Evolutionary conservation across 2,797 vertebrate genomes (phyloP).

Genomic region (Vultur gryphus): DNA sequence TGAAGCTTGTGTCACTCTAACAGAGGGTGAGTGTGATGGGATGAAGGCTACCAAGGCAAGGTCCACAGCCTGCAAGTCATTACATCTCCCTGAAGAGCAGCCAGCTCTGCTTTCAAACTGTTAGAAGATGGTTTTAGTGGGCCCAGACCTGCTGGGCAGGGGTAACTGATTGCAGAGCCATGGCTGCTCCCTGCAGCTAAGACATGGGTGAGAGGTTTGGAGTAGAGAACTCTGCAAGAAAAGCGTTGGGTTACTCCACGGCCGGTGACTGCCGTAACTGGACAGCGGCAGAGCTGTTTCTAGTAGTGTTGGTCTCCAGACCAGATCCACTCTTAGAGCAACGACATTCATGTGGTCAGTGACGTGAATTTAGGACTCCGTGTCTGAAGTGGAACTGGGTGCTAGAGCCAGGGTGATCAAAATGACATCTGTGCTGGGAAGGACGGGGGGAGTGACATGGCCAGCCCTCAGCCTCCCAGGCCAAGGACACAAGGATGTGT

Average conservation of each 20-base stretch:
- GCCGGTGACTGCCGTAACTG: neutral
- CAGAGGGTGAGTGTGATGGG: neutral
- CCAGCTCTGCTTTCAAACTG: neutral
- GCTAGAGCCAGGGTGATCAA: neutral
- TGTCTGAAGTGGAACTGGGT: no score
- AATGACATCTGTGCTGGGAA: neutral
- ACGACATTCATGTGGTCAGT: fast-evolving
- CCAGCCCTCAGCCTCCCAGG: neutral
- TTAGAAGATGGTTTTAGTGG: neutral
- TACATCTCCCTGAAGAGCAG: neutral
- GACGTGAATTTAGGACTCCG: no score
- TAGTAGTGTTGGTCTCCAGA: neutral
- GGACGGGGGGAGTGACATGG: neutral
- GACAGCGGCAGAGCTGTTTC: neutral
- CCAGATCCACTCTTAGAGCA: neutral
- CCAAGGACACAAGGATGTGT: neutral
- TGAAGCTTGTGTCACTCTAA: neutral
- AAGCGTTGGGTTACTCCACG: fast-evolving
- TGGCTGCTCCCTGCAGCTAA: neutral
- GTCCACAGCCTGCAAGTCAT: neutral
- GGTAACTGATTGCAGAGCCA: neutral
- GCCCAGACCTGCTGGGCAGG: neutral
- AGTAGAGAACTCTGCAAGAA: neutral
- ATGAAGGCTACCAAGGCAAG: neutral
- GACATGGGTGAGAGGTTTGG: neutral